These are phyloP conservation scores for Aradophagus sp. DNA, from an alignment of 1,140 invertebrate species.

Conservation along the genomic window DNA sequence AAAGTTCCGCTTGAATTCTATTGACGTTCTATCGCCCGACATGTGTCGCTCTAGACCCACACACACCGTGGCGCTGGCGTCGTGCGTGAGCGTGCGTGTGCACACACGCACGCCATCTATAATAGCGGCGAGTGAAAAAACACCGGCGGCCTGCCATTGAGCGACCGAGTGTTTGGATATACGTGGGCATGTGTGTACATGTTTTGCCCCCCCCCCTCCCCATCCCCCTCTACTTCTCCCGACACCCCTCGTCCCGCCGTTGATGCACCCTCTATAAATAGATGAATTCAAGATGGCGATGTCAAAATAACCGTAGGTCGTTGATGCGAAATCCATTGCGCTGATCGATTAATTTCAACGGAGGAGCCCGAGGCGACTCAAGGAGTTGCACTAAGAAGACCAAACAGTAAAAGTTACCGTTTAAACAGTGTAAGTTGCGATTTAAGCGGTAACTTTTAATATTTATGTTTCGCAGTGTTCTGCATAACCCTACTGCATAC, in stretches of 20 bases:
- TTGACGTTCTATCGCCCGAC: constrained; percentile 65
- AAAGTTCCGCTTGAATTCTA: constrained; percentile 66
- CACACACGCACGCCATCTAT: constrained; percentile 4
- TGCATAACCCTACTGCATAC: too few relatives aligned
- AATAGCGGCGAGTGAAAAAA: constrained; percentile 17
- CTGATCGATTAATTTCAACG: constrained; percentile 33
- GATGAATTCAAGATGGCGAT: constrained; percentile 68
- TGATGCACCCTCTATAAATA: constrained; percentile 62
- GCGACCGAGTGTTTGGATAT: constrained; percentile 48
- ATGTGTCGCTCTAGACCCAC: constrained; percentile 39
- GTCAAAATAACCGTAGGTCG: constrained; percentile 66
- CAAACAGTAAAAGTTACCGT: too few relatives aligned
- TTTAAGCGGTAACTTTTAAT: too few relatives aligned
- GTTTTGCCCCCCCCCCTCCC: constrained; percentile 24
- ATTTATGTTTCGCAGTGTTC: too few relatives aligned
- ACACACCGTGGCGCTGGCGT: neutral
- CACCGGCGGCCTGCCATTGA: constrained; percentile 29
- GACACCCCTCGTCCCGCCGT: too few relatives aligned
- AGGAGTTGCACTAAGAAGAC: too few relatives aligned
- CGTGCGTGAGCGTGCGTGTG: neutral
- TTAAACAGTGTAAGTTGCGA: too few relatives aligned
- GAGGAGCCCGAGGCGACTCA: constrained; percentile 8
- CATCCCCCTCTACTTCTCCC: constrained; percentile 41
- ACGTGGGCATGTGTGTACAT: constrained; percentile 28
- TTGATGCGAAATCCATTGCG: constrained; percentile 30